Evolutionary conservation across 2,797 vertebrate genomes (phyloP), one percentile per base, ranked within the genome.

Genomic region (Sebastes variabilis): DNA sequence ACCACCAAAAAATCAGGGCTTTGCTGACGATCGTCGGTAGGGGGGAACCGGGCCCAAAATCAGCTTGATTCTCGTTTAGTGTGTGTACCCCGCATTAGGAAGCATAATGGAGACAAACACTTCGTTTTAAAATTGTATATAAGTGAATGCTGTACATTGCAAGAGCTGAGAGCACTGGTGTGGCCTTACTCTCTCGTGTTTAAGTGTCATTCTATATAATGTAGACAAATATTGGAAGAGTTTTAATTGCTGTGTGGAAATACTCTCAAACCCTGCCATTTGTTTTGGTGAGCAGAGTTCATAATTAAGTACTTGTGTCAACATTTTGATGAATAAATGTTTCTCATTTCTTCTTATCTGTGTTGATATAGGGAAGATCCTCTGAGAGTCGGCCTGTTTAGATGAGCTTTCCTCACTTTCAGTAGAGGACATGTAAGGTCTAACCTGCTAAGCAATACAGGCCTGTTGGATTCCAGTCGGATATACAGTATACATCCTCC

Each of bases 301-400:
- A 75, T 56, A 66, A 85, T 87, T 72, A 82, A 86, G 79, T 38
- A 81, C 73, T 81, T 67, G 25, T 67, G 79, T 87, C 77, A 91
- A 84, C 69, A 82, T 66, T 77, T 68, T 67, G 75, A 66, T 81
- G 62, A 84, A 82, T 77, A 87, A 81, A 84, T 86, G 72, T 86
- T 86, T 82, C 71, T 75, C 59, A 86, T 81, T 85, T 88, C 65
- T 75, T 66, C 13, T 68, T 72, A 69, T 82, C 30, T 70, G 20
- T 79, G 69, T 71, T 79, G 69, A 82, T 54, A 71, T 7, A 56
- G 29, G 4, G 30, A 32, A 55, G 36, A 52, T 74, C 80, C 49
- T 46, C 29, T 16, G 75, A 13, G 58, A 65, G 70, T 18, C 11
- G 64, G 46, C 66, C 4, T 2, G 25, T 75, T 79, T 49, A 42